These are phyloP conservation scores for Zelostemma sp. DNA, from an alignment of 1,140 invertebrate species.

Conservation along the genomic window DNA sequence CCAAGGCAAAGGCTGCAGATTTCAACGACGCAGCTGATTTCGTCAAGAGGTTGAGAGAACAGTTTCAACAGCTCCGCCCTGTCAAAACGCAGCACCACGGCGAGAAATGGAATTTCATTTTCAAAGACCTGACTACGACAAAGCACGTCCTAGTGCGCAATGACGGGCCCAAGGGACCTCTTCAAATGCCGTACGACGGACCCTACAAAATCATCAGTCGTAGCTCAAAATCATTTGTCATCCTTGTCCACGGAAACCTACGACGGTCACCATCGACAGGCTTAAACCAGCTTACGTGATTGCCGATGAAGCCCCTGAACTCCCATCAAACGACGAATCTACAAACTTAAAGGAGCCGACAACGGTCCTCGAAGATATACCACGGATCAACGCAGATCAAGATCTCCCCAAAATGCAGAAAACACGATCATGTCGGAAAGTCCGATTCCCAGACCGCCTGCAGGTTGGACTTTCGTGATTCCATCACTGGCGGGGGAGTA, in stretches of 20 bases:
- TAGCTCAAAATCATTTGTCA: constrained; percentile 47
- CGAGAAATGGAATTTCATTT: no score
- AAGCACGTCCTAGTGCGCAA: constrained; percentile 46
- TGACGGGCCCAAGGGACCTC: constrained; percentile 14
- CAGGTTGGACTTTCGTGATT: no score
- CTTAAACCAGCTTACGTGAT: constrained; percentile 56
- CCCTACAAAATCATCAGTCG: constrained; percentile 55
- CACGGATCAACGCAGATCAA: no score
- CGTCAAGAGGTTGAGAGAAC: not conserved
- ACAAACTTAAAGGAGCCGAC: no score
- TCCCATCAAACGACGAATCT: not conserved
- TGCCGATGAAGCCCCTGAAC: constrained; percentile 1
- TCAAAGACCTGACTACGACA: not conserved
- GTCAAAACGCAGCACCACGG: not conserved
- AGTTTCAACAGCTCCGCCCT: not conserved
- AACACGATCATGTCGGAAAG: no score
- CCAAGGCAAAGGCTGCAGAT: not conserved
- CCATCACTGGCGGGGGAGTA: no score
- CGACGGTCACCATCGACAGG: constrained; percentile 56
- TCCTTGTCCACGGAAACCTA: constrained; percentile 47
- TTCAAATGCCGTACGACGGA: constrained; percentile 56
- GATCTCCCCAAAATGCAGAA: no score
- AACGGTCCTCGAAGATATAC: no score
- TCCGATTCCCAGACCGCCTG: no score
- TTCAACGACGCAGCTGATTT: not conserved